Conservation (phyloP, 2,113 vertebrate species). For the Tragulus kanchil region DNA sequence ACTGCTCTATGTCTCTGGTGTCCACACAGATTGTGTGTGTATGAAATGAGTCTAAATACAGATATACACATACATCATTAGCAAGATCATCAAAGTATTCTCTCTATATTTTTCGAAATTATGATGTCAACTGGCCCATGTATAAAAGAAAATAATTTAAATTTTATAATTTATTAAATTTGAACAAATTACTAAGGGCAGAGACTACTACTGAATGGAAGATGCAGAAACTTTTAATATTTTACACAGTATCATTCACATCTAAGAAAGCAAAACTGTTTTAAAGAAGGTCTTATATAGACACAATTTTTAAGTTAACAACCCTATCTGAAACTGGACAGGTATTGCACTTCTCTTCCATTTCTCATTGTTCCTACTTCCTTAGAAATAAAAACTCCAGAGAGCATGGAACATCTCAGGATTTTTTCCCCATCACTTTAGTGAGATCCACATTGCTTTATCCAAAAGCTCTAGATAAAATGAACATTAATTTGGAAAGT, state of each 20-base stretch:
- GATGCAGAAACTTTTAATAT: slow-evolving; percentile 66
- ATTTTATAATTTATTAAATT: slow-evolving; percentile 60
- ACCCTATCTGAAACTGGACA: slow-evolving; percentile 16
- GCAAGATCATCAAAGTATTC: neutral
- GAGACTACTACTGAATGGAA: slow-evolving; percentile 17
- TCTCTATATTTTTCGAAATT: slow-evolving; percentile 18
- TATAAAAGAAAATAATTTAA: neutral
- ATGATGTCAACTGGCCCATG: neutral
- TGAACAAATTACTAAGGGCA: slow-evolving; percentile 24
- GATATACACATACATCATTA: neutral
- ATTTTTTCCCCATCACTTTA: slow-evolving; percentile 44
- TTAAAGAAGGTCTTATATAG: slow-evolving; percentile 60
- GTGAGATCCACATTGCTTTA: slow-evolving; percentile 52
- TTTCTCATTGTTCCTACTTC: slow-evolving; percentile 37
- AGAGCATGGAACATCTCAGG: neutral
- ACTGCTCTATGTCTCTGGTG: neutral
- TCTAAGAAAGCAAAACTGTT: slow-evolving; percentile 44
- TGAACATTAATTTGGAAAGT: slow-evolving; percentile 66
- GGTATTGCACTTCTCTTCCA: neutral
- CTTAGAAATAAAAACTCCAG: slow-evolving; percentile 47
- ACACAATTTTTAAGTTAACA: slow-evolving; percentile 33
- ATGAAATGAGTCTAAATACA: slow-evolving; percentile 44
- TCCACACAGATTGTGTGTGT: neutral
- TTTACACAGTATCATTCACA: slow-evolving; percentile 66
- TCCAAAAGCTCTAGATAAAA: slow-evolving; percentile 39